A percentile compares a stretch with the other conserved stretches of the same genome.
Evolutionary conservation across 2,888 invertebrate genomes (phyloP).

Genomic region (Anagyrus pseudococci): DNA sequence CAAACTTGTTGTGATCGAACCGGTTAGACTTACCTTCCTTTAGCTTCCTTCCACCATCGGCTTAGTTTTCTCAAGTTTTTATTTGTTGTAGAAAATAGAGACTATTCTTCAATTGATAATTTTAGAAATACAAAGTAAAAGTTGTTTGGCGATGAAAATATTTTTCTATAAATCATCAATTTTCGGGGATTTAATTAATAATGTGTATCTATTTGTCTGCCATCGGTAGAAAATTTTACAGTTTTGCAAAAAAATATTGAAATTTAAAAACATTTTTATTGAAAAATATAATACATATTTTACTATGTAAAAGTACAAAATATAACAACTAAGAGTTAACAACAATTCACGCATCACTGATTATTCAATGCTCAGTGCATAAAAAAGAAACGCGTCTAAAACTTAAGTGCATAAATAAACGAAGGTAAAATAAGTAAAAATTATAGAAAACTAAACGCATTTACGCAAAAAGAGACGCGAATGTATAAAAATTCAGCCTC

Average conservation of each 20-base stretch:
- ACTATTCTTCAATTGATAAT: no score
- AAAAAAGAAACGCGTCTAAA: conserved; percentile 13
- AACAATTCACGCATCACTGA: conserved; percentile 15
- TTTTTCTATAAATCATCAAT: not conserved
- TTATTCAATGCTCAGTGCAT: conserved; percentile 21
- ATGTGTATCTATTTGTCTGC: no score
- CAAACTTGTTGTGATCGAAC: conserved; percentile 4
- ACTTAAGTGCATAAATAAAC: not conserved
- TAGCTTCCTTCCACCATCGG: not conserved
- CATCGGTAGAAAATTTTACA: no score
- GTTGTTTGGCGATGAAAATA: no score
- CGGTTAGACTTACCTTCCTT: conserved; percentile 8
- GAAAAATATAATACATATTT: not conserved
- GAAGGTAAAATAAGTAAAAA: no score
- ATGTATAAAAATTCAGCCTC: no score
- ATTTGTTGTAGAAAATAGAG: no score
- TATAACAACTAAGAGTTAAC: conserved; percentile 15
- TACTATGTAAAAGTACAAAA: conserved; percentile 35
- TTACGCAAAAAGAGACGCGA: not conserved
- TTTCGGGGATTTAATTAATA: no score
- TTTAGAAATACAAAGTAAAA: no score
- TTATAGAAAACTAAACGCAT: no score
- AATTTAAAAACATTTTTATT: not conserved
- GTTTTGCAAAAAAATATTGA: no score
- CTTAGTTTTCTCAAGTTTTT: not conserved